These are phyloP conservation scores for Callocephalon fimbriatum DNA, from an alignment of 2,113 vertebrate species.

Conservation along the genomic window DNA sequence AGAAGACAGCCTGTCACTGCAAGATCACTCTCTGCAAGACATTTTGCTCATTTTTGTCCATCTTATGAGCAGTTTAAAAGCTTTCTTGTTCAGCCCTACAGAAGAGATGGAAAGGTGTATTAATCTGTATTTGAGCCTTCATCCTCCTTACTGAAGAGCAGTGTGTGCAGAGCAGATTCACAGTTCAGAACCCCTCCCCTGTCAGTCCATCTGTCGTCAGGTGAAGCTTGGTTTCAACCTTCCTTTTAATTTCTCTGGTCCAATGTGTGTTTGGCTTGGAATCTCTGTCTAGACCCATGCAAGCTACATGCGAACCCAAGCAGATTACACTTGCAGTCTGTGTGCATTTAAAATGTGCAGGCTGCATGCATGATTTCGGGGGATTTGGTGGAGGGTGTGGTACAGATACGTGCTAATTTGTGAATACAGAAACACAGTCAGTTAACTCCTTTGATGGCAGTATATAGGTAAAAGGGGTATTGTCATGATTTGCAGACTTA, in stretches of 20 bases:
- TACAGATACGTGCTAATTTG: background rate
- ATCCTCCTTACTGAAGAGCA: background rate
- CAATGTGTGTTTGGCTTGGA: fast-evolving
- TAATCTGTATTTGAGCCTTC: background rate
- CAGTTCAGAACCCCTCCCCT: background rate
- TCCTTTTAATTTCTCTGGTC: background rate
- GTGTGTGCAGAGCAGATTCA: background rate
- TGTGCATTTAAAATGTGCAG: background rate
- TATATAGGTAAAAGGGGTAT: background rate
- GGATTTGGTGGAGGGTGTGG: background rate
- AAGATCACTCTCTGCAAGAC: background rate
- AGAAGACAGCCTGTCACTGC: background rate
- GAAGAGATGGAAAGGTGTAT: background rate
- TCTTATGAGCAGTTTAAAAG: background rate
- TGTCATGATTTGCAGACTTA: background rate
- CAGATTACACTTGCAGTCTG: background rate
- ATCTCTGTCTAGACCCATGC: background rate
- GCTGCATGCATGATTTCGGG: background rate
- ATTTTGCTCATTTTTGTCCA: background rate
- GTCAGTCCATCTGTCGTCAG: background rate
- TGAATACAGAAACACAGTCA: background rate
- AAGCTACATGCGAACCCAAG: background rate
- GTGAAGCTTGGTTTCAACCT: background rate
- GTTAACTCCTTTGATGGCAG: background rate
- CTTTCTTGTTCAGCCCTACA: background rate